phyloP scores from a whole-genome alignment of 1,140 invertebrate species.

The Coboldia fuscipes region DNA sequence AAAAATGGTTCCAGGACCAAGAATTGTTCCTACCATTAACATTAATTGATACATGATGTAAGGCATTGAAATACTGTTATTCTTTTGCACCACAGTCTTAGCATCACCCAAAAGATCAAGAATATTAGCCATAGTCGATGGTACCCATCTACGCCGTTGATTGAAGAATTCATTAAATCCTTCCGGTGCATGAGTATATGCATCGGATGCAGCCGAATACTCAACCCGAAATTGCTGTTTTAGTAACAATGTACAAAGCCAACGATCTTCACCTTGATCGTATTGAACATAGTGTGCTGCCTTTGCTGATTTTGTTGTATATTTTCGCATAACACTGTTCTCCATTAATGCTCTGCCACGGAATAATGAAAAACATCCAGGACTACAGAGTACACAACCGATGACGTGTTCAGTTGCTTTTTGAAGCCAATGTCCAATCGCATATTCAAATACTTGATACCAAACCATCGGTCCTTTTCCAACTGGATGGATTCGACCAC shows the following conservation, averaged over 20 bases:
- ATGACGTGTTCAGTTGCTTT: conserved; percentile 89
- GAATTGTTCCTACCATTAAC: conserved; percentile 24
- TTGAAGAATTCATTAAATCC: conserved; percentile 76
- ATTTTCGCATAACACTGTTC: conserved; percentile 73
- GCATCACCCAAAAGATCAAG: conserved; percentile 57
- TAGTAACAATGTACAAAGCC: conserved; percentile 68
- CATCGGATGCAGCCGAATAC: conserved; percentile 81
- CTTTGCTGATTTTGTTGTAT: conserved; percentile 58
- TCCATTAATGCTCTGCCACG: conserved; percentile 75
- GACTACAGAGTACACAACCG: conserved; percentile 71
- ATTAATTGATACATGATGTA: conserved; percentile 67
- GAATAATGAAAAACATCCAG: conserved; percentile 82
- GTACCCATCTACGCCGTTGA: conserved; percentile 71
- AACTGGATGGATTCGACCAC: conserved; percentile 80
- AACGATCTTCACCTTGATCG: conserved; percentile 77
- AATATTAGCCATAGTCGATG: conserved; percentile 76
- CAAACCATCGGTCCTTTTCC: conserved; percentile 76
- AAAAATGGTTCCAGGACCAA: conserved; percentile 50
- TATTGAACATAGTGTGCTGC: conserved; percentile 79
- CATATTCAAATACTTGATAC: conserved; percentile 90
- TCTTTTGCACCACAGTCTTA: conserved; percentile 50
- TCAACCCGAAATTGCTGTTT: conserved; percentile 75
- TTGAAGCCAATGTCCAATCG: conserved; percentile 86
- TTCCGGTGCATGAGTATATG: conserved; percentile 77
- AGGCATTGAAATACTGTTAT: conserved; percentile 64